Conservation (phyloP, 1,140 invertebrate species). For the Mamestra configurata region DNA sequence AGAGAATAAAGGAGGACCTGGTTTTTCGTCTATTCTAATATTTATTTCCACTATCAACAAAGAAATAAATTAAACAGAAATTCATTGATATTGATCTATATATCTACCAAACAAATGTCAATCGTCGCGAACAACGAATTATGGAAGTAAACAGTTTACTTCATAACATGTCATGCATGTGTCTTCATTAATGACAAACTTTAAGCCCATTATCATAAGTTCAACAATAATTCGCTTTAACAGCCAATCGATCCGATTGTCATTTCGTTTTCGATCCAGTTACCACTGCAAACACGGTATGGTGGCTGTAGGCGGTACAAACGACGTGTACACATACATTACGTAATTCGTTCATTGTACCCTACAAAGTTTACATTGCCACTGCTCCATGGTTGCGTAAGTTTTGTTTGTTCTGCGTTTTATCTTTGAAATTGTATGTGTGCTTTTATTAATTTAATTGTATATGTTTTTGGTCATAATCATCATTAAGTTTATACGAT, state of each 20-base stretch:
- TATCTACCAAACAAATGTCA: no score
- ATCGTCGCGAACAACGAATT: no score
- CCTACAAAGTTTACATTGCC: slow-evolving; percentile 4
- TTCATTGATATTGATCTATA: no score
- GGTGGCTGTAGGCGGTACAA: slow-evolving; percentile 5
- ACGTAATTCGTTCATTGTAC: slow-evolving; percentile 25
- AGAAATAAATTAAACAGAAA: no score
- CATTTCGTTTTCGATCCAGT: slow-evolving; percentile 49
- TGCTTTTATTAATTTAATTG: no score
- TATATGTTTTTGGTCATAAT: no score
- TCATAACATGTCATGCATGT: no score
- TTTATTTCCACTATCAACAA: no score
- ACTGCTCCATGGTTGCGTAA: background rate
- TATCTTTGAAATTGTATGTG: background rate
- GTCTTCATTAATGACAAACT: background rate
- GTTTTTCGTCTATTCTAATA: no score
- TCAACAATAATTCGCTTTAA: slow-evolving; percentile 39
- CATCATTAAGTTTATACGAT: no score
- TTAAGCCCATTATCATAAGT: background rate
- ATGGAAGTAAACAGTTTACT: no score
- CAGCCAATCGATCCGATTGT: slow-evolving; percentile 34
- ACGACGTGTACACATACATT: background rate
- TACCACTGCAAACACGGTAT: slow-evolving; percentile 43
- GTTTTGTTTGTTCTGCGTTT: slow-evolving; percentile 10
- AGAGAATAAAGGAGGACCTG: no score